A percentile compares a stretch with the other conserved stretches of the same genome.
These are phyloP conservation scores for Poliocrania exsul DNA, from an alignment of 2,797 vertebrate species.

Conservation along the genomic window DNA sequence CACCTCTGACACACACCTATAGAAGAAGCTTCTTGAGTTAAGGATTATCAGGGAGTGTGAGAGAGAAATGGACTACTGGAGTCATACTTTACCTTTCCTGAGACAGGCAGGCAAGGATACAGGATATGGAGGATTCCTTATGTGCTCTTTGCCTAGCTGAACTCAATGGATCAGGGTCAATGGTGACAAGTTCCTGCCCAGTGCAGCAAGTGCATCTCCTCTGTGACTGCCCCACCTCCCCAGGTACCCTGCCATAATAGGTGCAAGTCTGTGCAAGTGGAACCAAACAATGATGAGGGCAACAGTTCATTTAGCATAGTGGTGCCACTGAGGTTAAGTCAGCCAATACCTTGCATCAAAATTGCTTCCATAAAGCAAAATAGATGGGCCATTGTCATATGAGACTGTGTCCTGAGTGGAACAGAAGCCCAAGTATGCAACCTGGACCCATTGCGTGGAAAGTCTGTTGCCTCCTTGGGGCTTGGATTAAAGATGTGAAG, in stretches of 20 bases:
- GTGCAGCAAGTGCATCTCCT: not conserved
- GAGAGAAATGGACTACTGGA: not conserved
- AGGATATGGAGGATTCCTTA: not conserved
- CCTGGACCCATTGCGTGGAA: not conserved
- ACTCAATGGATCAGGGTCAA: not conserved
- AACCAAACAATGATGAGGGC: not conserved
- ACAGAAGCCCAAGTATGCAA: not conserved
- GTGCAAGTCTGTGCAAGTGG: no score
- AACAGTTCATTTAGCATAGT: not conserved
- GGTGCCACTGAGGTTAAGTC: not conserved
- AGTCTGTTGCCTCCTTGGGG: not conserved
- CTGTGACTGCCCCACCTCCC: not conserved
- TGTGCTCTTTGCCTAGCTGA: not conserved
- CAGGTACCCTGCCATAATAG: not conserved
- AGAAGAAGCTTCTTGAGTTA: not conserved
- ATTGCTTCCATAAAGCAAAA: not conserved
- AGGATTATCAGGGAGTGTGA: not conserved
- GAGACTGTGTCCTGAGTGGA: not conserved
- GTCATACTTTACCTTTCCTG: no score
- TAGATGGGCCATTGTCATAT: not conserved
- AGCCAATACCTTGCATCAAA: not conserved
- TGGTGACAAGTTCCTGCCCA: not conserved
- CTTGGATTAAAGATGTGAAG: not conserved
- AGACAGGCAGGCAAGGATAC: not conserved
- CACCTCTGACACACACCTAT: no score